Evolutionary conservation across 2,888 invertebrate species (phyloP).

Genomic region (Eupithecia vulgata): DNA sequence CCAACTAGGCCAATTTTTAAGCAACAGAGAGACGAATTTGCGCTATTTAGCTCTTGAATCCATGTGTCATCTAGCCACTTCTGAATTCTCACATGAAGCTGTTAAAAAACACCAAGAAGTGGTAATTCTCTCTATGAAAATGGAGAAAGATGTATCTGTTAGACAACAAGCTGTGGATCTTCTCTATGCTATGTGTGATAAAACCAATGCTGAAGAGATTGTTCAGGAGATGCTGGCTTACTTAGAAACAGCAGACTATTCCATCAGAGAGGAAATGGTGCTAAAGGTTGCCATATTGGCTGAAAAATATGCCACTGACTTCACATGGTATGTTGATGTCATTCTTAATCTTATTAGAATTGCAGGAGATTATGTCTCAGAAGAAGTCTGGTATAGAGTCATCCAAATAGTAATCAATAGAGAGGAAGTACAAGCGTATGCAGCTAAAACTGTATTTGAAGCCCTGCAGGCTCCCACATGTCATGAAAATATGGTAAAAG

Average conservation of each 20-base stretch:
- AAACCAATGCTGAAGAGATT: constrained; percentile 99
- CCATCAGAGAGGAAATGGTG: constrained; percentile 99
- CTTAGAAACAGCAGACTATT: constrained; percentile 99
- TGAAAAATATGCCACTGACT: constrained; percentile 99
- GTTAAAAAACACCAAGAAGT: constrained; percentile 99
- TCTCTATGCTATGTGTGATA: constrained; percentile 99
- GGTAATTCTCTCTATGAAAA: constrained; percentile 99
- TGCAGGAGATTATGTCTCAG: constrained; percentile 99
- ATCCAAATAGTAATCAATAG: constrained; percentile 99
- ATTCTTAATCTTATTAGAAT: constrained; percentile 99
- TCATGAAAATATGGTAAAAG: constrained; percentile 99
- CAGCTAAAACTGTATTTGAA: constrained; percentile 99
- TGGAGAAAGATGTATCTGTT: constrained; percentile 99
- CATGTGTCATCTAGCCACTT: constrained; percentile 99
- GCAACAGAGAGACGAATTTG: constrained; percentile 98
- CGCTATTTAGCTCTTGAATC: constrained; percentile 99
- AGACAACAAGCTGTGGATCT: constrained; percentile 99
- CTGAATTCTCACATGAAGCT: constrained; percentile 99
- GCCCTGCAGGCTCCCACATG: constrained; percentile 99
- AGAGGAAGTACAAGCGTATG: constrained; percentile 99
- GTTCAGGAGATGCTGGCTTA: constrained; percentile 99
- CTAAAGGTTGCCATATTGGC: constrained; percentile 99
- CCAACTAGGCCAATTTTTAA: constrained; percentile 98
- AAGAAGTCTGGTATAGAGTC: constrained; percentile 99
- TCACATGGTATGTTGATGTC: constrained; percentile 99